phyloP scores from a whole-genome alignment of 2,797 vertebrate species.

The Lerista edwardsae region DNA sequence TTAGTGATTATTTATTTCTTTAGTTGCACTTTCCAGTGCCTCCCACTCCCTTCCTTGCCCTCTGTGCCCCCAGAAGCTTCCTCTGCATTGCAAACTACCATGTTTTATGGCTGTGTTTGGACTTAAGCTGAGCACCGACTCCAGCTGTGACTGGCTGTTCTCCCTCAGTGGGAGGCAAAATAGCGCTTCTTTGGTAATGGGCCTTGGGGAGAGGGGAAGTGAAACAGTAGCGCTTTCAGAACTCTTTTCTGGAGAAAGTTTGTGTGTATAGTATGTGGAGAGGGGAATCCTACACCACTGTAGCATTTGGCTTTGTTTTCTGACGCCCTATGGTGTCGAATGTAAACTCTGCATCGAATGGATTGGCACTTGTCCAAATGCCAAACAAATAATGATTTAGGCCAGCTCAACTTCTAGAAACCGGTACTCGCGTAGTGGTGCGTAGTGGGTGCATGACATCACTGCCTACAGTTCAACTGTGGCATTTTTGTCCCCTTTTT shows the following conservation, averaged over 20 bases:
- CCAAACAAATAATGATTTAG: too few relatives aligned
- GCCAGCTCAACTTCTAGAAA: too few relatives aligned
- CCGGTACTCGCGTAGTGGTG: too few relatives aligned
- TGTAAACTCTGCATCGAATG: neutral
- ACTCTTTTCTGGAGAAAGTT: accelerated
- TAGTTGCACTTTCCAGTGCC: too few relatives aligned
- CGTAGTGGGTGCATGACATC: too few relatives aligned
- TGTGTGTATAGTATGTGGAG: accelerated
- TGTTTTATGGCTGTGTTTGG: constrained; percentile 25
- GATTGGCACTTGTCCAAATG: too few relatives aligned
- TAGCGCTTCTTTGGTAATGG: neutral
- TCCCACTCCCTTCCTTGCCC: neutral
- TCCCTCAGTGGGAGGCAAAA: neutral
- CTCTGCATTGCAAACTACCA: neutral
- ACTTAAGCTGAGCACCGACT: constrained; percentile 18
- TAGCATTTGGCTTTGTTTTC: constrained; percentile 1
- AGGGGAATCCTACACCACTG: too few relatives aligned
- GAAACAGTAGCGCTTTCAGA: neutral
- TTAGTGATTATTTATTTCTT: neutral
- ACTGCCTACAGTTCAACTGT: too few relatives aligned
- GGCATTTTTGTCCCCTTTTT: too few relatives aligned
- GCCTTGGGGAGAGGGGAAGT: neutral
- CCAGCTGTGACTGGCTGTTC: constrained; percentile 16
- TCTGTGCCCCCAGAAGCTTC: neutral
- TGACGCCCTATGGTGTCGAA: neutral